A percentile compares a stretch with the other conserved stretches of the same genome.
Evolutionary conservation across 2,113 vertebrate species (phyloP).

Genomic region (Rhombomys opimus): DNA sequence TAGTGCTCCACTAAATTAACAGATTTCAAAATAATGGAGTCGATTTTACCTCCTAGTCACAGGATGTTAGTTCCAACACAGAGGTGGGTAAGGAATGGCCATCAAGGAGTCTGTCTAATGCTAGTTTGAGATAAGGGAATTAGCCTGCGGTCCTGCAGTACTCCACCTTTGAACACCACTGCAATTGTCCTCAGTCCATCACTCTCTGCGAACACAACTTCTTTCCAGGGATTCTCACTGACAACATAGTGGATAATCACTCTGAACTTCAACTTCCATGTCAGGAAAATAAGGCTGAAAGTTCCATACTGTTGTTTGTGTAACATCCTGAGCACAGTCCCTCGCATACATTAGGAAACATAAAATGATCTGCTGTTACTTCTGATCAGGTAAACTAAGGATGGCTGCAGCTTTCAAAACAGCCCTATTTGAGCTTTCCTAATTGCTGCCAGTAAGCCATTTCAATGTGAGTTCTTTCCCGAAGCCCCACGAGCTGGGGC

Average conservation of each 20-base stretch:
- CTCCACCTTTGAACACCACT: neutral
- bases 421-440: neutral
- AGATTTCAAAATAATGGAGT: neutral
- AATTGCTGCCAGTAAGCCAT: neutral
- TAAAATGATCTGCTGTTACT: neutral
- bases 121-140: neutral
- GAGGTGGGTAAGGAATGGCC: neutral
- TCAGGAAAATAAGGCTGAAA: slow-evolving; percentile 8
- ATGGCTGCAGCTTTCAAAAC: neutral
- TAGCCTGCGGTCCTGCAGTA: no score
- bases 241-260: slow-evolving; percentile 2
- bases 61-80: neutral
- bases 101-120: no score
- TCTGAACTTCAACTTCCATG: neutral
- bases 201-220: neutral
- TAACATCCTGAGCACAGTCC: neutral
- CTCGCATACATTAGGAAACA: neutral
- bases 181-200: neutral
- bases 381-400: slow-evolving; percentile 8
- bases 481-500: neutral
- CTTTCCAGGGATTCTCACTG: neutral
- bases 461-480: neutral
- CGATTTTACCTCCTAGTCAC: neutral
- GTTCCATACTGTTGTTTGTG: neutral
- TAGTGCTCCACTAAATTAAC: neutral